Base-by-base conservation (phyloP, 2,888 invertebrate species). In the Lumbricus terrestris region DNA sequence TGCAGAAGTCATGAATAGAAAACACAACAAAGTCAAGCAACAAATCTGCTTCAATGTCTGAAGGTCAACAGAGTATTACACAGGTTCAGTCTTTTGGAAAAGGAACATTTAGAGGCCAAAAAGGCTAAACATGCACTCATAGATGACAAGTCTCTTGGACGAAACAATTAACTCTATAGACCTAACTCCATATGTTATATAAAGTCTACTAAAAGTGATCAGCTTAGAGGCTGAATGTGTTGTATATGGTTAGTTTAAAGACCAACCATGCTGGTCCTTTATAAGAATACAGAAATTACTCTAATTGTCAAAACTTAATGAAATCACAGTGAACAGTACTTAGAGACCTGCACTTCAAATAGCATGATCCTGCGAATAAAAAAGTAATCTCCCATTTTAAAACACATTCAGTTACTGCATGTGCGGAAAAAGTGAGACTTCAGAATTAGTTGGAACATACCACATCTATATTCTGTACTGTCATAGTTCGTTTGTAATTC, bases 381-480 rank as follows among this genome's bases (percentile, higher is more conserved):
- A 69, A n/a, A n/a, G n/a, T n/a, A n/a, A n/a, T 20, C 5, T n/a
- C n/a, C 29, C 6, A n/a, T 69, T 69, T n/a, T 1, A n/a, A 69
- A n/a, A 8, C 8, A 69, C 69, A n/a, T 69, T 69, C 69, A 69
- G 69, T n/a, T 69, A 69, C n/a, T 29, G n/a, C n/a, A n/a, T 6
- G n/a, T 69, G 16, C n/a, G 29, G 11, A 69, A n/a, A 69, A 85
- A 85, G 85, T 23, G n/a, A 35, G 34, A 85, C 35, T 15, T 34
- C 85, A 85, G 85, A 34, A 85, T 69, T 1, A 69, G 16, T 35
- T 23, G 15, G 23, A 85, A 37, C 85, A 35, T 85, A 85, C 85
- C 37, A 37, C 23, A 34, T 85, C 85, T 85, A 85, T 85, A 85
- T 85, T 85, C 85, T 85, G 85, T 33, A 85, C 85, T 85, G 85